Evolutionary conservation across 2,797 vertebrate genomes (phyloP).

Genomic region (Notoglanidium macrostoma): DNA sequence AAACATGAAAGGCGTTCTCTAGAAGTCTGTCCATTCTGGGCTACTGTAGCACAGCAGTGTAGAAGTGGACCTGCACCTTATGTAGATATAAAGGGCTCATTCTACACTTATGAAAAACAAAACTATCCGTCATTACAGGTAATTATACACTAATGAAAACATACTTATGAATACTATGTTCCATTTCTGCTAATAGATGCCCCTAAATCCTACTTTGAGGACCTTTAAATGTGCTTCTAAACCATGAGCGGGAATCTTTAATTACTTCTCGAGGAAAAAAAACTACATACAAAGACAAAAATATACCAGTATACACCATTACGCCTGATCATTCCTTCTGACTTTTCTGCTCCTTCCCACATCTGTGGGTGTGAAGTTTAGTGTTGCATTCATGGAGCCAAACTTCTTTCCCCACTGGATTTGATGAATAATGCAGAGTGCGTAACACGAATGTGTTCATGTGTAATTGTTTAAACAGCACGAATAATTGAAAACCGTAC

Average conservation of each 20-base stretch:
- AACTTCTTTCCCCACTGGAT: conserved; percentile 71
- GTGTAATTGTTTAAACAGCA: conserved; percentile 82
- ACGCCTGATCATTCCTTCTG: background rate
- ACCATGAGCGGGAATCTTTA: background rate
- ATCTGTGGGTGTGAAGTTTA: conserved; percentile 31
- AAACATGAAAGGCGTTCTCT: no score
- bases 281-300: background rate
- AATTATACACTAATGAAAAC: no score
- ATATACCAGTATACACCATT: background rate
- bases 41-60: no score
- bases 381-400: conserved; percentile 30
- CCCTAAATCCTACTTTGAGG: no score
- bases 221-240: background rate
- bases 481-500: conserved; percentile 81
- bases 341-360: conserved; percentile 18
- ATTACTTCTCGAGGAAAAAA: background rate
- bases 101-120: no score
- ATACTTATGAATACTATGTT: no score
- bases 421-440: conserved; percentile 75
- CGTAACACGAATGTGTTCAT: conserved; percentile 70
- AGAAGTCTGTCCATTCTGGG: no score
- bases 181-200: no score
- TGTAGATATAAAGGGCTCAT: no score
- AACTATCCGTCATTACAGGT: no score
- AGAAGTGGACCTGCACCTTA: no score